Base-by-base conservation (phyloP, 1,140 invertebrate species). In the Ylistrum balloti region DNA sequence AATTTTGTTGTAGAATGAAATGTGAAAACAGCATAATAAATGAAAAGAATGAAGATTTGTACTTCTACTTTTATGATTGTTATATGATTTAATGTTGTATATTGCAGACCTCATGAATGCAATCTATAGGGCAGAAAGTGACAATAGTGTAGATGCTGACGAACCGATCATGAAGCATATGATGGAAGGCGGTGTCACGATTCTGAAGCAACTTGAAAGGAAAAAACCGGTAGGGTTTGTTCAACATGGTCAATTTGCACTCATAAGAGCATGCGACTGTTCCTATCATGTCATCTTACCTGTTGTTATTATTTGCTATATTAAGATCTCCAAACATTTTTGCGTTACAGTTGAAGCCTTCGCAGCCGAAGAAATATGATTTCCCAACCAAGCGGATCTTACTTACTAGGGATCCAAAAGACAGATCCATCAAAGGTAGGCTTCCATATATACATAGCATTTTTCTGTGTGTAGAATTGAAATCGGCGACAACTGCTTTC, bases 321-420 rank as follows among this genome's bases (percentile, higher is more conserved):
- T n/a, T n/a, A n/a, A n/a, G n/a, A n/a, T n/a, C n/a, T n/a, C n/a
- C n/a, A n/a, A n/a, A n/a, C 20, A 86, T 87, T 34, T 38, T 87
- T 89, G 33, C 74, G 20, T 90, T 91, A 0, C 88, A 95, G 94
- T 93, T 95, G 33, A 93, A 94, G 0, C 94, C 95, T 2, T 90
- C 91, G 34, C 88, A 93, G 17, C 94, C 95, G 5, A 95, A 92
- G 87, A 93, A 94, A 33, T 96, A 96, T 90, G 90, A 93, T 32
- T 95, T 95, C 91, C 93, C 94, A 11, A 95, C 94, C 20, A 97
- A 97, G 94, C 94, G 97, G 89, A 97, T 97, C 89, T 95, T 97
- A 33, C 95, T 97, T 13, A 97, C 97, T 0, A 94, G 97, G 90
- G 97, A 97, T 92, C 97, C 97, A 3, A 97, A 97, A 93, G 97